Base-by-base conservation (phyloP, 1,140 invertebrate species). In the Calephelis nemesis region DNA sequence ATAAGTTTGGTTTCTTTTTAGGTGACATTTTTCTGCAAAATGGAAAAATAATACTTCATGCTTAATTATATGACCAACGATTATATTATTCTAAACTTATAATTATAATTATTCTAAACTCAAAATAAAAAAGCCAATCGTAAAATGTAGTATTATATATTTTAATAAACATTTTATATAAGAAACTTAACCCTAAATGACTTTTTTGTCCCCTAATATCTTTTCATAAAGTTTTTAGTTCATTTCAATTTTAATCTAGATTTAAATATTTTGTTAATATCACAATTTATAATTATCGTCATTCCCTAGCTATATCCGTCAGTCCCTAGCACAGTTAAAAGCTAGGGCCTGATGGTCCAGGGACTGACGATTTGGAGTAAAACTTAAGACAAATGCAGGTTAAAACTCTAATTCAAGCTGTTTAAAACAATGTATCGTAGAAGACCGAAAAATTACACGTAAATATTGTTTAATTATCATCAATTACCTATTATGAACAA, bases 301-400 rank as follows among this genome's bases (percentile, higher is more conserved):
- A 50, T n/a, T 50, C n/a, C 49, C 49, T 50, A 50, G 49, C 49
- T n/a, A 50, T 50, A 50, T 50, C 48, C 15, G 49, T 50, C n/a
- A 50, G n/a, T 50, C n/a, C 49, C 49, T 50, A 50, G 49, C 49
- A n/a, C n/a, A n/a, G 15, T 19, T 19, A 19, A 19, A 6, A 50
- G 49, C 12, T 50, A 50, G 49, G 49, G 49, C 49, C 49, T 50
- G 49, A 50, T 50, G 12, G 49, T 13, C 49, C 12, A 19, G 15
- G 15, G 15, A 19, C 15, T 50, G 49, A 50, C n/a, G 3, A 50
- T 13, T 50, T 50, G n/a, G 49, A 50, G 12, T 50, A 50, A 50
- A 50, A 50, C 49, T 50, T n/a, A 13, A 7, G n/a, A n/a, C n/a
- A n/a, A n/a, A n/a, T n/a, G n/a, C n/a, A n/a, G n/a, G n/a, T n/a